These are phyloP conservation scores for Alfaro cultratus DNA, from an alignment of 2,797 vertebrate genomes.

Conservation along the genomic window DNA sequence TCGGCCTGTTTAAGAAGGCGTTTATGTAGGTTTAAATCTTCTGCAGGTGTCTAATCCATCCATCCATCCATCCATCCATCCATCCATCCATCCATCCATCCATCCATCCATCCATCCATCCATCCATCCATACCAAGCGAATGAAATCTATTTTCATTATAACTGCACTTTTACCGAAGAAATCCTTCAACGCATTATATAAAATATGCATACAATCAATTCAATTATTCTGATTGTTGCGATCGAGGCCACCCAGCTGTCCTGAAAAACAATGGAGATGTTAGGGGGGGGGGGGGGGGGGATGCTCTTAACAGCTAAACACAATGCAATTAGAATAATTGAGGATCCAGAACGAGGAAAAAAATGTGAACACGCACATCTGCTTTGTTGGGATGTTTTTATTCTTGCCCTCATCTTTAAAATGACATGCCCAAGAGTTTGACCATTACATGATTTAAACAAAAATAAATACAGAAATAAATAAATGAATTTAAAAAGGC, in stretches of 20 bases:
- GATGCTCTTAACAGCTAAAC: constrained; percentile 77
- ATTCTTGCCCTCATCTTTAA: constrained; percentile 15
- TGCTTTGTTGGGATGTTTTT: constrained; percentile 48
- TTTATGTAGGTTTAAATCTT: constrained; percentile 39
- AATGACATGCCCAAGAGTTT: constrained; percentile 15
- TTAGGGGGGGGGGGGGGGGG: too few species aligned
- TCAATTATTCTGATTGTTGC: constrained; percentile 82
- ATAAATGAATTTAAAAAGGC: too few species aligned
- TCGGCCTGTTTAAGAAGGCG: constrained; percentile 74
- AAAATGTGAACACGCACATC: constrained; percentile 52
- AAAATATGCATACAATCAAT: constrained; percentile 39
- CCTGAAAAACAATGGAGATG: constrained; percentile 71
- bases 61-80: neutral
- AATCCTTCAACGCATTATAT: constrained; percentile 78
- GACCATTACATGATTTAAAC: neutral
- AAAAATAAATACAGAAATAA: too few species aligned
- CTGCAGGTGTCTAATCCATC: constrained; percentile 2
- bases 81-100: neutral
- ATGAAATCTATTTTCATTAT: constrained; percentile 76
- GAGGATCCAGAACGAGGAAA: constrained; percentile 56
- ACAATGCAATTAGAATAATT: constrained; percentile 79
- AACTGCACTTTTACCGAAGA: constrained; percentile 63
- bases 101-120: neutral
- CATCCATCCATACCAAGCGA: constrained; percentile 15
- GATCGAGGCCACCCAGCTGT: constrained; percentile 69